These are phyloP conservation scores for Phoxinus phoxinus DNA, from an alignment of 2,113 vertebrate species.

Conservation along the genomic window DNA sequence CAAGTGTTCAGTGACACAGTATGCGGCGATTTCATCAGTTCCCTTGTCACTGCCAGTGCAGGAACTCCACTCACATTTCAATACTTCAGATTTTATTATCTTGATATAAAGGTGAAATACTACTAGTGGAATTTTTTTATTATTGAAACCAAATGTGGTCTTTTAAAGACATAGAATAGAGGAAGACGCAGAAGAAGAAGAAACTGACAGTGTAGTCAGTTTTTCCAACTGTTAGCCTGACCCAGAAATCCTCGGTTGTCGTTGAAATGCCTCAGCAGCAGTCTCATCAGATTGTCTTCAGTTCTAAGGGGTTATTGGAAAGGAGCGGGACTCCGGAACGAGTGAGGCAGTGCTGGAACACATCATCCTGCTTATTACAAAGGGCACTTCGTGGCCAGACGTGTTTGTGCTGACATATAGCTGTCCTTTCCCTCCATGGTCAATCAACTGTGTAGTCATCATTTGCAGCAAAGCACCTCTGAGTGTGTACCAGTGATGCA, in stretches of 20 bases:
- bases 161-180: conserved; percentile 40
- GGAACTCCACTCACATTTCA: conserved; percentile 60
- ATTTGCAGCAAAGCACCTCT: neutral
- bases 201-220: conserved; percentile 66
- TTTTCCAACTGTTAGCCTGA: conserved; percentile 79
- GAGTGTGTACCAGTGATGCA: neutral
- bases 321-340: neutral
- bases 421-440: conserved; percentile 3
- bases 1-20: conserved; percentile 59
- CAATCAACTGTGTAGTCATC: neutral
- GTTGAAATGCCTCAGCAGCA: conserved; percentile 69
- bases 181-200: conserved; percentile 56
- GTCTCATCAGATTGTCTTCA: conserved; percentile 21
- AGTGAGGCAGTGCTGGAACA: neutral
- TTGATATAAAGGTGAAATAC: conserved; percentile 71
- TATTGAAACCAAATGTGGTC: conserved; percentile 71
- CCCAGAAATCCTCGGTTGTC: conserved; percentile 73
- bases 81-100: conserved; percentile 65
- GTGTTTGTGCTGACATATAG: conserved; percentile 22
- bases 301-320: conserved; percentile 4
- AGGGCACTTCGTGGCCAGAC: neutral
- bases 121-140: conserved; percentile 66
- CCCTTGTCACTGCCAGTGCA: conserved; percentile 58
- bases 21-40: conserved; percentile 59
- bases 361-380: neutral